Percentiles rank a stretch among this genome's conserved stretches.
These are phyloP conservation scores for Oophaga pumilio DNA, from an alignment of 2,113 vertebrate species.

Conservation along the genomic window DNA sequence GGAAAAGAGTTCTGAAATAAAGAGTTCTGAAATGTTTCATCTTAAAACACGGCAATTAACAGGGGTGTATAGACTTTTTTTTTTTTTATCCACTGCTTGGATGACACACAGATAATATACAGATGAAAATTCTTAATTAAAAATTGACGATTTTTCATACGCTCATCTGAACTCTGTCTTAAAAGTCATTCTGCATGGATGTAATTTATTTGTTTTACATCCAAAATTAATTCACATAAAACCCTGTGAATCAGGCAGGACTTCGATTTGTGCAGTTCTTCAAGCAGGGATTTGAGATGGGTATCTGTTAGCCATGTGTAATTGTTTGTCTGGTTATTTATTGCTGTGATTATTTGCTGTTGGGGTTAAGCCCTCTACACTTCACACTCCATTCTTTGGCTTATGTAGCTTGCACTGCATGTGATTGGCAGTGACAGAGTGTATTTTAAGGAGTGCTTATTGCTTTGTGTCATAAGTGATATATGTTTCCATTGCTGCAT, in stretches of 20 bases:
- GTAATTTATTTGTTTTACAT: not conserved
- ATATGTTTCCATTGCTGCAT: constrained; percentile 82
- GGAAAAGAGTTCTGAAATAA: too few relatives aligned
- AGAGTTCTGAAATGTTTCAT: too few relatives aligned
- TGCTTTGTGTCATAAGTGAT: constrained; percentile 84
- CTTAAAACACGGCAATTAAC: too few relatives aligned
- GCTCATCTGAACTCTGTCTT: too few relatives aligned
- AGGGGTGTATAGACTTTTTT: too few relatives aligned
- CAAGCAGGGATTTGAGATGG: constrained; percentile 70
- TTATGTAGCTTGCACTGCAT: constrained; percentile 77
- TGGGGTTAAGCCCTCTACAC: constrained; percentile 72
- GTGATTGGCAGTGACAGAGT: constrained; percentile 87
- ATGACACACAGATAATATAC: too few relatives aligned
- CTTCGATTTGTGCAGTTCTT: constrained; percentile 73
- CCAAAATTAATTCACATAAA: not conserved
- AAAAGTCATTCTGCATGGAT: too few relatives aligned
- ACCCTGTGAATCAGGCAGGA: constrained; percentile 66
- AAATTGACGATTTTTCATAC: too few relatives aligned
- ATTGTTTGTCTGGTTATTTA: constrained; percentile 80
- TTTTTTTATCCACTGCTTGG: too few relatives aligned
- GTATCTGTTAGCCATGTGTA: constrained; percentile 73
- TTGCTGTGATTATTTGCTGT: constrained; percentile 73
- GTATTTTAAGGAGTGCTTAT: constrained; percentile 78
- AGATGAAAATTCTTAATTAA: too few relatives aligned
- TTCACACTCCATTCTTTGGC: constrained; percentile 73